phyloP scores from a whole-genome alignment of 2,888 invertebrate genomes.

The Ganaspis brasiliensis region DNA sequence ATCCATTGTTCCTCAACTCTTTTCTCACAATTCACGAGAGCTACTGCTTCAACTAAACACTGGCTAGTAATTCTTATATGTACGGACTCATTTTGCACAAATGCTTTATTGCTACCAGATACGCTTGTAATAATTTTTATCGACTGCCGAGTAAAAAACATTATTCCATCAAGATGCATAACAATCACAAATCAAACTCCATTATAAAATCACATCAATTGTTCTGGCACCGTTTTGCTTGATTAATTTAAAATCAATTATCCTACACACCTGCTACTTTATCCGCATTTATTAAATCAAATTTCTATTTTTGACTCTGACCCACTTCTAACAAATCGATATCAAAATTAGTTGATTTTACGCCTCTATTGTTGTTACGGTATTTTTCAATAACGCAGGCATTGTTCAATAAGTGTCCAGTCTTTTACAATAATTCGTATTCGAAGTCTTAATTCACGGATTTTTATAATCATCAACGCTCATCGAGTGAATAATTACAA shows the following conservation, averaged over 20 bases:
- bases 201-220: conserved; percentile 47
- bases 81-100: conserved; percentile 65
- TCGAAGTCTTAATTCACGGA: too few species aligned
- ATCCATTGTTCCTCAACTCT: not conserved
- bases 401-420: too few species aligned
- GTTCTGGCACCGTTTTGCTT: not conserved
- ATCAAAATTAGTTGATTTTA: too few species aligned
- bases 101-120: conserved; percentile 70
- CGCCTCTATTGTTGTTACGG: too few species aligned
- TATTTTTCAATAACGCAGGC: too few species aligned
- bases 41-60: conserved; percentile 66
- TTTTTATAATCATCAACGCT: too few species aligned
- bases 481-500: too few species aligned
- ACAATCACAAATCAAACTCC: conserved; percentile 44
- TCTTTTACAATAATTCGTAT: too few species aligned
- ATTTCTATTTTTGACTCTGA: not conserved
- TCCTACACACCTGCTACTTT: not conserved
- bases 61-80: conserved; percentile 69
- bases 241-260: conserved; percentile 19
- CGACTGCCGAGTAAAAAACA: conserved; percentile 59
- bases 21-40: conserved; percentile 34
- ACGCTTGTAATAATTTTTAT: conserved; percentile 72
- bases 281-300: too few species aligned
- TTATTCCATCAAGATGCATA: conserved; percentile 43
- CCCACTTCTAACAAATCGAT: too few species aligned